Base-by-base conservation (phyloP, 2,888 invertebrate species). In the Rhopalosiphum nymphaeae region DNA sequence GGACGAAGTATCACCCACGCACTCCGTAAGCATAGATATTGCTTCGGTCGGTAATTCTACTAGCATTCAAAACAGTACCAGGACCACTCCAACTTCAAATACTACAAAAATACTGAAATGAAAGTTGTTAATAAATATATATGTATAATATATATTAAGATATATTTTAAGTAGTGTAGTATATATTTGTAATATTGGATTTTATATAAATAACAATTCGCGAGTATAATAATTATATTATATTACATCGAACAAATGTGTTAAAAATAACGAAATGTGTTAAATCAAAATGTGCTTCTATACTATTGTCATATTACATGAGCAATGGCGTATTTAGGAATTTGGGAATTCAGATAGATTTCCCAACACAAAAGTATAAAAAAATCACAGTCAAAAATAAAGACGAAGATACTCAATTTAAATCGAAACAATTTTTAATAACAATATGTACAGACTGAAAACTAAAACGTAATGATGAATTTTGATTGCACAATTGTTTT, bases 1-100 rank as follows among this genome's bases (percentile, higher is more conserved):
- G 36, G 94, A 91, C 56, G 91, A 94, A n/a, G 88, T 67, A 25
- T 61, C 56, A 84, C 90, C 91, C 78, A 92, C 89, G 57, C 90
- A 91, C 85, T 53, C 94, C n/a, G 46, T 91, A 29, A 90, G 49
- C 57, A 49, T 93, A 87, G 89, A 93, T n/a, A 57, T 91, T 11
- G 0, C 90, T 29, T 53, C 94, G 25, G 21, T 67, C 26, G 90
- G 86, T 4, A 94, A 94, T 36, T 85, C 84, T 3, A 91, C 86
- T 26, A 67, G 85, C 49, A 42, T 53, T n/a, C 57, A 90, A 57
- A 91, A 91, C 86, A 90, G 61, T 49, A 86, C 85, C 26, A 61
- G 42, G 11, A 61, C 86, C 49, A 84, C 29, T 56, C 57, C 57
- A 44, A 36, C 46, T 36, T 46, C 89, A 36, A 94, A 61, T 42